Base-by-base conservation (phyloP, 2,888 invertebrate species). In the Microplitis deprimator region DNA sequence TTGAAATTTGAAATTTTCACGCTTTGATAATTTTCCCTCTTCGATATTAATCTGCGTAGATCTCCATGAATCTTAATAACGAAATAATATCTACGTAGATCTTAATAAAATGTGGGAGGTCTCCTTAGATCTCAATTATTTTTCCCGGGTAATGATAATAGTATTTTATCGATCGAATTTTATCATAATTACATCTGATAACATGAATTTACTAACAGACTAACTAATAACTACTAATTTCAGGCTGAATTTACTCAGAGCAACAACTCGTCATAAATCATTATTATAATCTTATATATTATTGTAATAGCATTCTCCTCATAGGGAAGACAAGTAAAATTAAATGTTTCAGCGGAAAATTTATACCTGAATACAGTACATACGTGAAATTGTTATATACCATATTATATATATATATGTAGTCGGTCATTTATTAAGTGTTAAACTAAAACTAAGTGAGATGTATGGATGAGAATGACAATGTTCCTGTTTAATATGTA, bases 401-500 rank as follows among this genome's bases (percentile, higher is more conserved):
- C 4, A 29, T 39, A 67, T 5, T 39, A 6, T 38, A 10, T 6
- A 68, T 38, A 4, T 29, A 29, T 29, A 29, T 39, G 68, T 10
- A 68, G 39, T 39, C 38, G 6, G 67, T 38, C 6, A 17, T 67
- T 67, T 29, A 39, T 67, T 68, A 39, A 39, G n/a, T 64, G 78
- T 59, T 29, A 62, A 78, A 76, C 68, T 71, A 75, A 69, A 68
- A 73, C 64, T 13, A 69, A 72, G 29, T 67, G 76, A 50, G 50
- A 50, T 50, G 13, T 50, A 50, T 76, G 29, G 71, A 79, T 73
- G 68, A 61, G 77, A 77, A 81, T 81, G 80, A 83, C 82, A 83
- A 83, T 83, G 82, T 82, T 80, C 80, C 80, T 79, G 79, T 80
- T 81, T 79, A 79, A 82, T 79, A 81, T 79, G 78, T 80, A 76